phyloP scores from a whole-genome alignment of 2,888 invertebrate species.

The Eupithecia pulchellata region DNA sequence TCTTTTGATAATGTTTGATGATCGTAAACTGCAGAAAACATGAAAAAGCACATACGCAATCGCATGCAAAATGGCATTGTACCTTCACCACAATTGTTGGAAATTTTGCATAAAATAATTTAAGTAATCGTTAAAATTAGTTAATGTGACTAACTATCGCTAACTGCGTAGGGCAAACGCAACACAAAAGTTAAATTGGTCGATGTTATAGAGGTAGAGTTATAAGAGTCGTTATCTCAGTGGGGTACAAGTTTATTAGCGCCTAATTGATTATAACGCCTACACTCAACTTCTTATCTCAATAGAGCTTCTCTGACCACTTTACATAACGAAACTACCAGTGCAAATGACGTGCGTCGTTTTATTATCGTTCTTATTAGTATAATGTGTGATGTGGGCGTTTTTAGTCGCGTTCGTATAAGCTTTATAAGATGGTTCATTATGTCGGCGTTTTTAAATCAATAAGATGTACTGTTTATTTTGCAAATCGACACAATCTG shows the following conservation, averaged over 20 bases:
- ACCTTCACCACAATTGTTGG: no score
- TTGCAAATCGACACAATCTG: not conserved
- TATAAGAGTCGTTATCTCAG: constrained; percentile 64
- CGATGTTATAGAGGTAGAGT: constrained; percentile 52
- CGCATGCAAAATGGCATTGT: no score
- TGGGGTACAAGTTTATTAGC: constrained; percentile 65
- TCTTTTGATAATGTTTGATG: not conserved
- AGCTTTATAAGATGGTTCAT: not conserved
- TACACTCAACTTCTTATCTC: constrained; percentile 50
- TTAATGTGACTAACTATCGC: constrained; percentile 1
- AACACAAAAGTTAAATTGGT: constrained; percentile 46
- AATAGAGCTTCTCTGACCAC: constrained; percentile 38
- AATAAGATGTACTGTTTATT: not conserved
- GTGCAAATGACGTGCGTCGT: constrained; percentile 32
- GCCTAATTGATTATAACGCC: constrained; percentile 73
- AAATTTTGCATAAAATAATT: no score
- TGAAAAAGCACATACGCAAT: not conserved
- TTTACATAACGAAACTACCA: constrained; percentile 43
- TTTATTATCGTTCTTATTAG: constrained; percentile 39
- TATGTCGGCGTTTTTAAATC: not conserved
- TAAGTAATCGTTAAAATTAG: not conserved
- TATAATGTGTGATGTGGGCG: constrained; percentile 26
- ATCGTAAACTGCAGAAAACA: not conserved
- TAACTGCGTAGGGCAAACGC: constrained; percentile 17
- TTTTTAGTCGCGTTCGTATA: constrained; percentile 2